These are phyloP conservation scores for Promerops cafer DNA, from an alignment of 2,113 vertebrate species.

Conservation along the genomic window DNA sequence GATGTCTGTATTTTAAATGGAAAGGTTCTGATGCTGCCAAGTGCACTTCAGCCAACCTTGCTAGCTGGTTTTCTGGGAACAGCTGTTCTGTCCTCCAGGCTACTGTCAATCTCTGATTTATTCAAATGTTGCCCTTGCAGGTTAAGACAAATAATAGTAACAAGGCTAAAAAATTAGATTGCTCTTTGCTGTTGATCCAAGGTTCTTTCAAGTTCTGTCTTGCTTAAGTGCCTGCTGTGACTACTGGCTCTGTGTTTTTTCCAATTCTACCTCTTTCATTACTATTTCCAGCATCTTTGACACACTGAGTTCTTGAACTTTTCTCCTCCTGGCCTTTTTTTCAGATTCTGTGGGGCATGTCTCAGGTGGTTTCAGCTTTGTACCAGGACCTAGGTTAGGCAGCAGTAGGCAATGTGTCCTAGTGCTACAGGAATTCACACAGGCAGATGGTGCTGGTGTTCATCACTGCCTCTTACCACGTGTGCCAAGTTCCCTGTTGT, in stretches of 20 bases:
- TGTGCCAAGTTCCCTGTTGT: fast-evolving
- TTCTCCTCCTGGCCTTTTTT: background rate
- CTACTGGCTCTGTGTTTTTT: background rate
- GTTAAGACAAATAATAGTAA: background rate
- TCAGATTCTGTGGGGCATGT: background rate
- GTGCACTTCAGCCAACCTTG: background rate
- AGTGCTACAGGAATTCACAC: fast-evolving
- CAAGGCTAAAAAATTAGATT: background rate
- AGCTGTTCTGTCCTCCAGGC: conserved; percentile 32
- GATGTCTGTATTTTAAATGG: background rate
- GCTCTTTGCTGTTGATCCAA: conserved; percentile 20
- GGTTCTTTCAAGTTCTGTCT: conserved; percentile 14
- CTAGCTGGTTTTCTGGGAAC: background rate
- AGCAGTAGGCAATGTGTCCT: background rate
- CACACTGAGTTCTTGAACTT: background rate
- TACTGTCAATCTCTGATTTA: background rate
- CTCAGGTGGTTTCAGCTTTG: background rate
- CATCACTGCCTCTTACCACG: fast-evolving
- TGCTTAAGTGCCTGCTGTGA: background rate
- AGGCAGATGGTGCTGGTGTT: background rate
- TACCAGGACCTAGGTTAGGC: background rate
- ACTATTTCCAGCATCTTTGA: background rate
- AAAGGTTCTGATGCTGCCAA: background rate
- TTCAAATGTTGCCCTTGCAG: background rate
- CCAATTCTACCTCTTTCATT: background rate